phyloP scores from a whole-genome alignment of 2,888 invertebrate genomes.

The Cremastobaeus sp. region DNA sequence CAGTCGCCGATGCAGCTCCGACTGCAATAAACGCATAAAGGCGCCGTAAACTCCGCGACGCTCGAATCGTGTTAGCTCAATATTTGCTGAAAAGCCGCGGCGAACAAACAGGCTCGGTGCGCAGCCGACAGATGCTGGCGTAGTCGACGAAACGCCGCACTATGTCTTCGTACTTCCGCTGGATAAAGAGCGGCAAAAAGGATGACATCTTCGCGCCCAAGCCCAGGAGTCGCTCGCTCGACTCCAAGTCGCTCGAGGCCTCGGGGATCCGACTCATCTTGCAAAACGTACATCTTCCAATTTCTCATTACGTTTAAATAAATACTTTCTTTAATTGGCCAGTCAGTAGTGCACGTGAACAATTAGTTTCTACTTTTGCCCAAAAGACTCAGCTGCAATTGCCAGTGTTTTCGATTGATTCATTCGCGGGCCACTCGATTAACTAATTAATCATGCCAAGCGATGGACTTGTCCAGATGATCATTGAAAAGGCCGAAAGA shows the following conservation, averaged over 20 bases:
- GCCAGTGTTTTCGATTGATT: not conserved
- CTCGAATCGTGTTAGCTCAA: conserved; percentile 44
- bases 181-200: conserved; percentile 83
- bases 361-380: too few species aligned
- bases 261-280: conserved; percentile 83
- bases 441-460: not conserved
- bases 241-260: conserved; percentile 84
- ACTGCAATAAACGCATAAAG: conserved; percentile 27
- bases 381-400: not conserved
- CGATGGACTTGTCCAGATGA: not conserved
- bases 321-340: too few species aligned
- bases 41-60: conserved; percentile 12
- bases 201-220: conserved; percentile 81
- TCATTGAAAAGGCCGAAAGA: not conserved
- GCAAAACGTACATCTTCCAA: conserved; percentile 32
- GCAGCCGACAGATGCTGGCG: conserved; percentile 27
- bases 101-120: conserved; percentile 4
- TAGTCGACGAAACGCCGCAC: conserved; percentile 15
- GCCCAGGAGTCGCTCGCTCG: conserved; percentile 86
- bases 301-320: not conserved
- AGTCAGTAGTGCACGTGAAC: too few species aligned
- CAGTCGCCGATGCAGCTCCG: conserved; percentile 21
- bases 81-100: conserved; percentile 34
- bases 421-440: not conserved
- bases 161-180: conserved; percentile 85